Percentiles rank a stretch among this genome's conserved stretches.
Conservation (phyloP, 2,888 invertebrate species). For the Scrobipalpa atriplicella region DNA sequence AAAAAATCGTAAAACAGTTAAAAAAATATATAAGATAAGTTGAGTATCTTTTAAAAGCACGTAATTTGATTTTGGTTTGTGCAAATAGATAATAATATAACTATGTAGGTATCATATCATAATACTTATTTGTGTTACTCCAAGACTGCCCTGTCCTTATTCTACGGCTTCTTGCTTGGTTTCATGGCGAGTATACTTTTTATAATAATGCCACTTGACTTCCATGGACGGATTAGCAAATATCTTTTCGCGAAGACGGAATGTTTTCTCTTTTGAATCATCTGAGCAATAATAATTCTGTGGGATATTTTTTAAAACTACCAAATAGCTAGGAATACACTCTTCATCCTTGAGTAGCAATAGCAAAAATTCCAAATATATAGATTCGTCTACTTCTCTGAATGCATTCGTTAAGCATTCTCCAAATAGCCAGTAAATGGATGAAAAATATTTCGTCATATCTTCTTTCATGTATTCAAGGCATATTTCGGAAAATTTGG, state of each 20-base stretch:
- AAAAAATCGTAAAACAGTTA: too few species aligned
- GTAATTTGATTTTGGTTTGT: too few species aligned
- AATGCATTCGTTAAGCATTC: constrained; percentile 42
- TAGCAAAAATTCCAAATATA: constrained; percentile 32
- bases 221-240: constrained; percentile 52
- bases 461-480: constrained; percentile 55
- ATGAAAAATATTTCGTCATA: constrained; percentile 50
- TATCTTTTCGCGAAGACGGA: constrained; percentile 40
- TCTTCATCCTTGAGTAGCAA: constrained; percentile 42
- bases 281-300: constrained; percentile 30
- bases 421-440: constrained; percentile 55
- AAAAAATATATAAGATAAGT: too few species aligned
- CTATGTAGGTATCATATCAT: too few species aligned
- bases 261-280: constrained; percentile 23
- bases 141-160: too few species aligned
- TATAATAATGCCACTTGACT: constrained; percentile 28
- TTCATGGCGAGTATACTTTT: neutral
- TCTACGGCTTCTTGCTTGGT: neutral
- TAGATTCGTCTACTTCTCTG: neutral
- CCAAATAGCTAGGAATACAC: constrained; percentile 52
- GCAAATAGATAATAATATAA: too few species aligned
- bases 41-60: too few species aligned
- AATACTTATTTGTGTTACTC: too few species aligned
- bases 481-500: constrained; percentile 51
- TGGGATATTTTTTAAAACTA: constrained; percentile 44